These are phyloP conservation scores for Hypomecis punctinalis DNA, from an alignment of 2,888 invertebrate genomes.

Conservation along the genomic window DNA sequence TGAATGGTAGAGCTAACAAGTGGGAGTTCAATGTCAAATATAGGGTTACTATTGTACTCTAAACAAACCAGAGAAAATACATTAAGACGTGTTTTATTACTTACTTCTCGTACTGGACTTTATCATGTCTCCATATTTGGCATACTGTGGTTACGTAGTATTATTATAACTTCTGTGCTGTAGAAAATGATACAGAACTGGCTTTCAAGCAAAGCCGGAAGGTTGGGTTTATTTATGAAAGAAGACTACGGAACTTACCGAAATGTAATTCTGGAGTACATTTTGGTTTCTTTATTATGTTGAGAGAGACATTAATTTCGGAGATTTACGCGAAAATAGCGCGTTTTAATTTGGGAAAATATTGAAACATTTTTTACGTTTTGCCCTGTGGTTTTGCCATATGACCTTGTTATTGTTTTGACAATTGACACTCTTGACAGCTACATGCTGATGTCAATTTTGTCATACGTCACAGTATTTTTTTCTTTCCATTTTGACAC, in stretches of 20 bases:
- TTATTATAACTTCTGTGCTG: too few species aligned
- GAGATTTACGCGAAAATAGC: conserved; percentile 44
- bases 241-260: conserved; percentile 53
- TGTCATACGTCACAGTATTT: too few species aligned
- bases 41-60: too few species aligned
- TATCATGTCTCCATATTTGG: too few species aligned
- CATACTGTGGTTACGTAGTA: too few species aligned
- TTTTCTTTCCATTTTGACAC: too few species aligned
- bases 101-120: too few species aligned
- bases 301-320: conserved; percentile 18
- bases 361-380: conserved; percentile 28
- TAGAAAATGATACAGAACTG: background rate
- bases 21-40: too few species aligned
- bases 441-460: too few species aligned
- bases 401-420: conserved; percentile 33
- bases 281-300: conserved; percentile 47
- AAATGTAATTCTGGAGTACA: conserved; percentile 77
- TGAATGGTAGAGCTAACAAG: too few species aligned
- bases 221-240: background rate
- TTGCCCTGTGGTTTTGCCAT: background rate
- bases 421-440: background rate
- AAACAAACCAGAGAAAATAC: too few species aligned
- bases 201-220: background rate
- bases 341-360: conserved; percentile 30
- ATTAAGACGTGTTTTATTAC: too few species aligned